Conservation (phyloP, 2,797 vertebrate species). For the Sarcophilus harrisii region DNA sequence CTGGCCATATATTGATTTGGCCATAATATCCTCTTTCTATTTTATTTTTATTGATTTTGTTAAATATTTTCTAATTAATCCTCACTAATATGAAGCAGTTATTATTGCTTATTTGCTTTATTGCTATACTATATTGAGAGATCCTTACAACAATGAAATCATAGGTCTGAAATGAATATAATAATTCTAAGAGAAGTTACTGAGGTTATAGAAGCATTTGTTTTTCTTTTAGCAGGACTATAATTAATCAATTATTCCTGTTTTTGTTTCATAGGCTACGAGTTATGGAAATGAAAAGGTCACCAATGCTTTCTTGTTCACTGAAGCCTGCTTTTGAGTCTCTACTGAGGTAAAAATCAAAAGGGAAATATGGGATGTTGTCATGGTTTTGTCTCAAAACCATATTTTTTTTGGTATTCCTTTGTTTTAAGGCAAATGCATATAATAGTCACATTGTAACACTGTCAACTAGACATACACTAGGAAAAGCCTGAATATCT, state of each 20-base stretch:
- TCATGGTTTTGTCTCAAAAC: constrained; percentile 11
- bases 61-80: neutral
- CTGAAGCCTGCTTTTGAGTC: constrained; percentile 80
- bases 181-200: neutral
- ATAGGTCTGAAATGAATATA: neutral
- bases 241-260: constrained; percentile 36
- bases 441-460: neutral
- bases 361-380: neutral
- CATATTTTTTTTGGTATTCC: constrained; percentile 10
- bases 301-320: constrained; percentile 76
- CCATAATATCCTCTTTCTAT: neutral
- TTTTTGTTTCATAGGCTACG: constrained; percentile 80
- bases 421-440: neutral
- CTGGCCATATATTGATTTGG: neutral
- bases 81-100: neutral
- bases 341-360: constrained; percentile 82
- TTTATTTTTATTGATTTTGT: neutral
- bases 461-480: constrained; percentile 10
- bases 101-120: neutral
- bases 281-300: constrained; percentile 75
- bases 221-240: constrained; percentile 26
- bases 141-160: neutral
- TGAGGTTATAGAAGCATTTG: neutral
- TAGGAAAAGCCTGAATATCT: constrained; percentile 25
- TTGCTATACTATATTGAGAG: neutral